phyloP scores from a whole-genome alignment of 2,888 invertebrate genomes.

The Agonopterix arenella region DNA sequence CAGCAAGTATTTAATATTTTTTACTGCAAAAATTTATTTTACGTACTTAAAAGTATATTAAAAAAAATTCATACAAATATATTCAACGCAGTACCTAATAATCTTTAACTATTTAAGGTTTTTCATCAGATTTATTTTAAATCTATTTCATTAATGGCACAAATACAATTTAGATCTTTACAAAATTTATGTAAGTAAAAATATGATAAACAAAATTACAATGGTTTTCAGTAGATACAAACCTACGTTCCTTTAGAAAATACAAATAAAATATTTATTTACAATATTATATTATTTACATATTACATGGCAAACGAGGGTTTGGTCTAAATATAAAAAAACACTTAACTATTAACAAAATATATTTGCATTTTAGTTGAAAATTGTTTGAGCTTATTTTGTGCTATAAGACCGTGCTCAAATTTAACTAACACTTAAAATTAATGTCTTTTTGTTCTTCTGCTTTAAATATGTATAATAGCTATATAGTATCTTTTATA shows the following conservation, averaged over 20 bases:
- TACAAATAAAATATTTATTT: conserved; percentile 7
- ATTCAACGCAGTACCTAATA: background rate
- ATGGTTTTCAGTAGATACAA: conserved; percentile 20
- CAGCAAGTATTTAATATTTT: too few species aligned
- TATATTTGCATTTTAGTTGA: conserved; percentile 36
- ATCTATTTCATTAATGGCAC: conserved; percentile 52
- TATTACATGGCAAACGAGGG: conserved; percentile 64
- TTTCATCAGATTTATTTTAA: background rate
- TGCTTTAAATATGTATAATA: conserved; percentile 21
- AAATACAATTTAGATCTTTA: conserved; percentile 41
- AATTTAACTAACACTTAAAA: conserved; percentile 18
- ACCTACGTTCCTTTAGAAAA: conserved; percentile 15
- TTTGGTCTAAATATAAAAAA: conserved; percentile 46
- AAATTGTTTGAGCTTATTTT: conserved; percentile 33
- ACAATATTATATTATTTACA: conserved; percentile 33
- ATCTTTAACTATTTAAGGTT: background rate
- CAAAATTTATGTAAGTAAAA: conserved; percentile 21
- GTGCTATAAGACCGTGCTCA: conserved; percentile 30
- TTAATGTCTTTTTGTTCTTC: conserved; percentile 33
- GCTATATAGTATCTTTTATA: conserved; percentile 1
- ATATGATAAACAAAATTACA: conserved; percentile 13
- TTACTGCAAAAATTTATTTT: too few species aligned
- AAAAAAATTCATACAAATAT: background rate
- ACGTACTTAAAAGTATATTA: too few species aligned
- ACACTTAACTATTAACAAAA: conserved; percentile 22